Evolutionary conservation across 1,140 invertebrate genomes (phyloP).

Genomic region (Periplaneta americana): DNA sequence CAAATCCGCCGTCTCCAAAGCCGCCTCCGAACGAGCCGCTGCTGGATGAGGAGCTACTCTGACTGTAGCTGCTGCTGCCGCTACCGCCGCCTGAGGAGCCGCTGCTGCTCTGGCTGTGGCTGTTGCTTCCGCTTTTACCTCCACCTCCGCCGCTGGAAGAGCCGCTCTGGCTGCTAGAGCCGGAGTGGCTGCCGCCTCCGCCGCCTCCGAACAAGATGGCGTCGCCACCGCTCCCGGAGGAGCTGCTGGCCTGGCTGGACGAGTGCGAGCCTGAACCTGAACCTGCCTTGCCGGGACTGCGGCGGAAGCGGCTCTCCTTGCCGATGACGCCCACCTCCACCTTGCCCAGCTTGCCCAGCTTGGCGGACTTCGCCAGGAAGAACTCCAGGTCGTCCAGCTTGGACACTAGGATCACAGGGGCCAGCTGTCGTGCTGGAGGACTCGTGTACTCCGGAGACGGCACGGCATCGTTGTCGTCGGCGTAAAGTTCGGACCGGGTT

Average conservation of each 20-base stretch:
- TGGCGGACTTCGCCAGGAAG: not conserved
- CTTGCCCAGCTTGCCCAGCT: not conserved
- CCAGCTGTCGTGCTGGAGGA: not conserved
- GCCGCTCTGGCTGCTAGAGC: not conserved
- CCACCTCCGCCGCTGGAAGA: not conserved
- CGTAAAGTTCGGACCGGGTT: not conserved
- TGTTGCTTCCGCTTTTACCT: not conserved
- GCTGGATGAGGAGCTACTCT: not conserved
- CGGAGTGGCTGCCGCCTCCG: not conserved
- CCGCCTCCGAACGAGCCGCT: not conserved
- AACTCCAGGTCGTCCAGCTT: not conserved
- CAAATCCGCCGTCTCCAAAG: not conserved
- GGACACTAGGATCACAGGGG: not conserved
- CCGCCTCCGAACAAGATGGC: no score
- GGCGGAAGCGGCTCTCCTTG: not conserved
- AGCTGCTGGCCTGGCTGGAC: not conserved
- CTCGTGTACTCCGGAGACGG: not conserved
- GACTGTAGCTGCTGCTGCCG: not conserved
- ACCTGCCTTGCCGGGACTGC: not conserved
- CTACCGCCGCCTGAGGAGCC: not conserved
- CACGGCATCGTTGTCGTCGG: not conserved
- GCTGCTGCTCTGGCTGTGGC: not conserved
- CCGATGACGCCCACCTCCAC: not conserved
- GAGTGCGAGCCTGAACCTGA: not conserved
- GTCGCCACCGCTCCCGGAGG: not conserved